Evolutionary conservation across 2,797 vertebrate genomes (phyloP), one percentile per base, ranked within the genome.

Genomic region (Halcyon chelicuti): DNA sequence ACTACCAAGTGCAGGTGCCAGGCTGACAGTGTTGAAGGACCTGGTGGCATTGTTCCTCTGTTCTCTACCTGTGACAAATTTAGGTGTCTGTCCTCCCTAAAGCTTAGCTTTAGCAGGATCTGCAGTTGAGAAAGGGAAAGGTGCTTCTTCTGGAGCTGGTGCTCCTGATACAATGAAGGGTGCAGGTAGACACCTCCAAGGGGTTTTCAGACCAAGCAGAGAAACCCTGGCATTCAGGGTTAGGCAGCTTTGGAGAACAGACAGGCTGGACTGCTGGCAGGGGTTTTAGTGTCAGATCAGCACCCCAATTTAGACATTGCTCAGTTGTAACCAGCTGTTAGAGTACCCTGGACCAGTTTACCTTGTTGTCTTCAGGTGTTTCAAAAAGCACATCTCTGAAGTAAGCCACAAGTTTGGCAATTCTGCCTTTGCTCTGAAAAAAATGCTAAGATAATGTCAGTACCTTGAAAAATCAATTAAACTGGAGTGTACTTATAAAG

Each of bases 21-120:
- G 33, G 16, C 26, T 40, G 47, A 19, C 2, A 3, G 2, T 67
- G 35, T 44, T 0, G 0, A 67, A 70, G 23, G n/a, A 37, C 15
- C 29, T 26, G 0, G 7, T 62, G 42, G 4, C 21, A 46, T 10
- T 15, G 58, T 35, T 67, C 14, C 6, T 68, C 31, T 8, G 10
- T 6, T 63, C 28, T 57, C 10, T 52, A 10, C 18, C 20, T 74
- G 31, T 16, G 39, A 3, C 55, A 40, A 1, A 1, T n/a, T 35
- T 33, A 67, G 33, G 7, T 22, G 15, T 29, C 16, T 55, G 28
- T 31, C 19, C 14, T 74, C 7, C 61, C 46, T 67, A 55, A 47
- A 76, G 29, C 22, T 67, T 13, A 78, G 68, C 44, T 88, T 88
- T 63, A 68, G 37, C 14, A 47, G 28, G 8, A 89, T 15, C 44